Conservation (phyloP, 2,888 invertebrate species). For the Eupithecia inturbata region DNA sequence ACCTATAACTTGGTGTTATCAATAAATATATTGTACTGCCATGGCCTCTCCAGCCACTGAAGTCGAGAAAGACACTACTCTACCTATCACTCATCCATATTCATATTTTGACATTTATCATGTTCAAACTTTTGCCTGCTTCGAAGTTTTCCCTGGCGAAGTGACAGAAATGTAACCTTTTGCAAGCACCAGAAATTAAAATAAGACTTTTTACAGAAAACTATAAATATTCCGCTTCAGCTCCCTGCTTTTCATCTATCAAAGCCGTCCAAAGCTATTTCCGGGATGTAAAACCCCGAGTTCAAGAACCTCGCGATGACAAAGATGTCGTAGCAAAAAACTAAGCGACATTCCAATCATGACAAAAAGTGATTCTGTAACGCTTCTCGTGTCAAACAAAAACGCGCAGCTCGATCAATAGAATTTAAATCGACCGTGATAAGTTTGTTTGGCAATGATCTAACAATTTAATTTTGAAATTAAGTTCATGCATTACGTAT, state of each 20-base stretch:
- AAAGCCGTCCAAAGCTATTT: neutral
- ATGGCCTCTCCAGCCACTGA: too few relatives aligned
- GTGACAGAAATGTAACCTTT: too few relatives aligned
- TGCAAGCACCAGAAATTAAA: neutral
- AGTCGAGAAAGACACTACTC: too few relatives aligned
- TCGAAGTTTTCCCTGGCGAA: too few relatives aligned
- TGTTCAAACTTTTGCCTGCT: too few relatives aligned
- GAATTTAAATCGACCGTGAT: neutral
- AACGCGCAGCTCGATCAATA: neutral
- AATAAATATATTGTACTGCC: too few relatives aligned
- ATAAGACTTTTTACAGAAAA: neutral
- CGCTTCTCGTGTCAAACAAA: constrained; percentile 3
- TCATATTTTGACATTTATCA: too few relatives aligned
- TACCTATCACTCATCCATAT: too few relatives aligned
- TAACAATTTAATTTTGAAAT: neutral
- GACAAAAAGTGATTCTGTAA: constrained; percentile 1
- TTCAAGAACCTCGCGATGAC: constrained; percentile 3
- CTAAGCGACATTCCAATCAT: neutral
- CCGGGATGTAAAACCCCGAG: neutral
- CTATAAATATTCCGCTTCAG: neutral
- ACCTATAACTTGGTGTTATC: too few relatives aligned
- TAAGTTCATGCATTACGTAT: neutral
- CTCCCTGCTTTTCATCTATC: neutral
- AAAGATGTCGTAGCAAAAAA: constrained; percentile 2
- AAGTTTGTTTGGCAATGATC: constrained; percentile 5